A percentile compares a stretch with the other conserved stretches of the same genome.
Evolutionary conservation across 2,113 vertebrate genomes (phyloP).

Genomic region (Cinclus cinclus): DNA sequence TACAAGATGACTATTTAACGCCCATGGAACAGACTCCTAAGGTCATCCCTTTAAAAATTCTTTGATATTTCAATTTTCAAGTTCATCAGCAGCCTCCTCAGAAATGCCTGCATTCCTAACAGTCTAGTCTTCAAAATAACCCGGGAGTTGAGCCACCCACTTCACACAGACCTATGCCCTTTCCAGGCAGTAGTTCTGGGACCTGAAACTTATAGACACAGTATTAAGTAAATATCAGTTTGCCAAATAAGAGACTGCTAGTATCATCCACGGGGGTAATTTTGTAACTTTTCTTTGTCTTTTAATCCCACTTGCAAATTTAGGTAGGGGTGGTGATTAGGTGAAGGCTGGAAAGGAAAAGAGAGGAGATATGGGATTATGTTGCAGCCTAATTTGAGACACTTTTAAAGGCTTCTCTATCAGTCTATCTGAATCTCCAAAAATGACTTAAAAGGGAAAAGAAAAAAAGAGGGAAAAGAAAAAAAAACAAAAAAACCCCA

Average conservation of each 20-base stretch:
- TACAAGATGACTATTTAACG: background rate
- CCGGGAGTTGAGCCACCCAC: slow-evolving; percentile 3
- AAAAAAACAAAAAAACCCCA: too few species aligned
- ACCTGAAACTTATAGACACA: background rate
- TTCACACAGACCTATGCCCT: background rate
- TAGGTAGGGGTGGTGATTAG: background rate
- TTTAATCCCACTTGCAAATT: background rate
- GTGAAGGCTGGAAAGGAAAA: background rate
- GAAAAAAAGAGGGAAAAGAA: rapidly evolving
- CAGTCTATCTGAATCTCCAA: background rate
- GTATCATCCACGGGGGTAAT: background rate
- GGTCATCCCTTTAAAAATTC: background rate
- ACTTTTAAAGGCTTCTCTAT: background rate
- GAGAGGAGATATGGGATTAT: background rate
- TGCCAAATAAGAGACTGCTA: background rate
- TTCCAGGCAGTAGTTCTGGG: background rate
- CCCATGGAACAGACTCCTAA: background rate
- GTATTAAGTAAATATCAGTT: background rate
- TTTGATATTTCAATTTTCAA: slow-evolving; percentile 48
- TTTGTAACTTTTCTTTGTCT: slow-evolving; percentile 19
- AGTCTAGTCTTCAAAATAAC: slow-evolving; percentile 15
- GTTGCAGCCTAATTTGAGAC: background rate
- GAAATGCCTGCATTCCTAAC: slow-evolving; percentile 43
- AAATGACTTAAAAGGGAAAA: background rate
- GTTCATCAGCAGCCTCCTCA: slow-evolving; percentile 42